Percentiles rank a stretch among this genome's conserved stretches.
These are phyloP conservation scores for Cyclura pinguis DNA, from an alignment of 2,797 vertebrate species.

Conservation along the genomic window DNA sequence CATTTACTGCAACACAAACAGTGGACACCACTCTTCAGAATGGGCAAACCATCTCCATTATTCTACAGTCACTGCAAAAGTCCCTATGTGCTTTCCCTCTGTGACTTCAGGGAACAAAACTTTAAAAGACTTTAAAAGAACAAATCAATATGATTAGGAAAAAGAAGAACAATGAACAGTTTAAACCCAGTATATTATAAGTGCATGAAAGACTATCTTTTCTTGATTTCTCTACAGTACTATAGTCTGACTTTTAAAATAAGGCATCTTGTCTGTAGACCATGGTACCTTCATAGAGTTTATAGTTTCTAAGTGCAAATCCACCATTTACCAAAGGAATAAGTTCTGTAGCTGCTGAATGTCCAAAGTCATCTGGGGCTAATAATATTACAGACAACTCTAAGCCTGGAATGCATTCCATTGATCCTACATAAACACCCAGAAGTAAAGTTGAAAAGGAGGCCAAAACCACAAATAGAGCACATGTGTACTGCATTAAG, in stretches of 20 bases:
- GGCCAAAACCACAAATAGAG: background rate
- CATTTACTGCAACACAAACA: background rate
- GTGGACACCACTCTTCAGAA: background rate
- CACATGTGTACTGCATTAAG: constrained; percentile 23
- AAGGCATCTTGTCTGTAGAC: background rate
- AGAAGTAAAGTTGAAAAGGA: background rate
- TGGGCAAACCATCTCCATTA: background rate
- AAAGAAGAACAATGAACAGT: background rate
- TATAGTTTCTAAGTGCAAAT: background rate
- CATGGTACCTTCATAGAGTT: background rate
- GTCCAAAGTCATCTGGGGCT: background rate
- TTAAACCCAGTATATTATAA: background rate
- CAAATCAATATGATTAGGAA: constrained; percentile 6
- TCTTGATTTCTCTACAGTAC: constrained; percentile 7
- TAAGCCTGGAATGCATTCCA: background rate
- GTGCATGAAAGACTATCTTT: background rate
- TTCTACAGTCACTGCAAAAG: background rate
- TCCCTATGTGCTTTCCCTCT: background rate
- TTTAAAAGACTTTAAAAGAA: background rate
- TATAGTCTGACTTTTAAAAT: constrained; percentile 12
- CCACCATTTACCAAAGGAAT: constrained; percentile 15
- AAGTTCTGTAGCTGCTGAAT: background rate
- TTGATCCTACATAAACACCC: background rate
- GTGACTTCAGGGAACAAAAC: background rate
- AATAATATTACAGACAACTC: constrained; percentile 22